Percentiles rank a stretch among this genome's conserved stretches.
phyloP scores from a whole-genome alignment of 2,113 vertebrate genomes.

The Vicugna pacos region DNA sequence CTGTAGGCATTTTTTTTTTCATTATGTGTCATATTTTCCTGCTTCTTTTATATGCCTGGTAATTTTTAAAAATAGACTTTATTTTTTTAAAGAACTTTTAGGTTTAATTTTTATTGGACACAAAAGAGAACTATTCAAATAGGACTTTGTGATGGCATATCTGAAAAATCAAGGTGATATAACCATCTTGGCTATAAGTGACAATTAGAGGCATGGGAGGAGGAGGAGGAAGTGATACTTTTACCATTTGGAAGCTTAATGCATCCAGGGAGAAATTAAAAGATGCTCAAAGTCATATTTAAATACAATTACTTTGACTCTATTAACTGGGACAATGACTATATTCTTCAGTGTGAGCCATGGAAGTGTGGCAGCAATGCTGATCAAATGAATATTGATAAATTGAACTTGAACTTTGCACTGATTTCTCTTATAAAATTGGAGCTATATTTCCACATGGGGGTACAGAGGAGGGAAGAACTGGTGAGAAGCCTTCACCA shows the following conservation, averaged over 20 bases:
- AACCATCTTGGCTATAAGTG: background rate
- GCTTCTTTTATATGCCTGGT: background rate
- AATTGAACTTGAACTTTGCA: background rate
- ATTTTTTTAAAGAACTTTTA: background rate
- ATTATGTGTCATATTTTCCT: background rate
- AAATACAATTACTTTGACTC: background rate
- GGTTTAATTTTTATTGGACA: background rate
- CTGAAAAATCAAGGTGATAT: background rate
- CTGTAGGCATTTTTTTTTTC: background rate
- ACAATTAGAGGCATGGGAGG: background rate
- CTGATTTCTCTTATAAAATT: constrained; percentile 14
- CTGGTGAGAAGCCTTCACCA: background rate
- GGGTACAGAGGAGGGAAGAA: background rate
- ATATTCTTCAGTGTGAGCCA: background rate
- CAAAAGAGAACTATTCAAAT: background rate
- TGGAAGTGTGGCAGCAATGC: background rate
- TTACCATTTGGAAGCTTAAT: constrained; percentile 8
- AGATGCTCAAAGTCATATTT: constrained; percentile 2
- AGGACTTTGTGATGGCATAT: background rate
- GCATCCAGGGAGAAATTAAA: background rate
- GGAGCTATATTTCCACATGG: background rate
- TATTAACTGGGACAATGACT: background rate
- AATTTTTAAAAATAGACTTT: background rate
- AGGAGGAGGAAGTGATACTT: background rate
- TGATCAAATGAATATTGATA: background rate